These are phyloP conservation scores for Pluvialis apricaria DNA, from an alignment of 2,113 vertebrate genomes.

Conservation along the genomic window DNA sequence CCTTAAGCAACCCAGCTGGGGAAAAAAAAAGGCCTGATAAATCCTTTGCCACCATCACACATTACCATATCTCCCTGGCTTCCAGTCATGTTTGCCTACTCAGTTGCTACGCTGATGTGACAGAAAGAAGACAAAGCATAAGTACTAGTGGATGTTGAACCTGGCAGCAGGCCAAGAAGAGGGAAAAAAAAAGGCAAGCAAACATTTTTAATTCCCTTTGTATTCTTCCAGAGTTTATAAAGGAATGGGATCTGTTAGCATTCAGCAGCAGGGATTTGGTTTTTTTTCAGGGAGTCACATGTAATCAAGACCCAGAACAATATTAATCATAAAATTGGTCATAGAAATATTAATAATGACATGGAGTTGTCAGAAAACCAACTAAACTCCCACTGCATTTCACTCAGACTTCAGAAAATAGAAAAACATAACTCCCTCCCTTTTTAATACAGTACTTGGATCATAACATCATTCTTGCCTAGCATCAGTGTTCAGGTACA, in stretches of 20 bases:
- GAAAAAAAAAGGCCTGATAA: not conserved
- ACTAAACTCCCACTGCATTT: not conserved
- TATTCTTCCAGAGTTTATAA: not conserved
- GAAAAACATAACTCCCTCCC: not conserved
- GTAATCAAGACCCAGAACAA: not conserved
- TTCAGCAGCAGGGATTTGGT: not conserved
- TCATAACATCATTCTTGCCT: not conserved
- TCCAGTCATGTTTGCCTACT: not conserved
- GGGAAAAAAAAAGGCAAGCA: not conserved
- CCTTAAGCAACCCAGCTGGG: not conserved
- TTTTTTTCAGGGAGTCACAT: not conserved
- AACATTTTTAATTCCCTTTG: not conserved
- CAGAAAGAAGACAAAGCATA: conserved; percentile 35
- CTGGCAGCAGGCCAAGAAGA: not conserved
- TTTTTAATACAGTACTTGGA: not conserved
- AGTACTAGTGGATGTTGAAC: not conserved
- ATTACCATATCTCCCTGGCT: not conserved
- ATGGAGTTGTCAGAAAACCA: not conserved
- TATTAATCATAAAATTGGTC: not conserved
- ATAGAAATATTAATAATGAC: not conserved
- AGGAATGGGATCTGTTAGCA: not conserved
- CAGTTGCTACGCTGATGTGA: not conserved
- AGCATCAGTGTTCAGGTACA: not conserved
- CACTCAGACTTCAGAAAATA: not conserved
- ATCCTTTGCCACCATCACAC: not conserved